Evolutionary conservation across 1,140 invertebrate species (phyloP).

Genomic region (Leptoteleia sp.): DNA sequence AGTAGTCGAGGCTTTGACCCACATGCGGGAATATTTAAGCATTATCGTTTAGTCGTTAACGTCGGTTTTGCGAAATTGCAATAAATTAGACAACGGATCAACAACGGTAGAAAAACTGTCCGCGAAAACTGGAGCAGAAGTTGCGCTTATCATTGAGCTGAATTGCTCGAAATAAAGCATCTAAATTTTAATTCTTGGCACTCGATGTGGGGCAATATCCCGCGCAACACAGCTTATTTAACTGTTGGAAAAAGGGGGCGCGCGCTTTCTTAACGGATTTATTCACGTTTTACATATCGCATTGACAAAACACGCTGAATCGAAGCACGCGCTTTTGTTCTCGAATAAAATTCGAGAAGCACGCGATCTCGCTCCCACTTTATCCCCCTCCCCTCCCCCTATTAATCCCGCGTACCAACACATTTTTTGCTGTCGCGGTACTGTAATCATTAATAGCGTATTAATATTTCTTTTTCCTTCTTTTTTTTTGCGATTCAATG

Average conservation of each 20-base stretch:
- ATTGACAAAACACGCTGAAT: slow-evolving; percentile 1
- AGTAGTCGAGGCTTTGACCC: no score
- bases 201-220: slow-evolving; percentile 36
- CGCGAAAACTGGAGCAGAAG: slow-evolving; percentile 25
- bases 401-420: neutral
- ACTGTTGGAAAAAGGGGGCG: slow-evolving; percentile 2
- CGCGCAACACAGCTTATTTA: slow-evolving; percentile 19
- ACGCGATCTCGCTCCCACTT: no score
- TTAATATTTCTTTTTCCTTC: neutral
- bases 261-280: slow-evolving; percentile 24
- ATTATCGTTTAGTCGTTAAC: no score
- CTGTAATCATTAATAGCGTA: slow-evolving; percentile 4
- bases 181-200: slow-evolving; percentile 35
- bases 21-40: no score
- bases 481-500: slow-evolving; percentile 13
- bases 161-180: slow-evolving; percentile 20
- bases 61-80: no score
- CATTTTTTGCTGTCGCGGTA: neutral
- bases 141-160: slow-evolving; percentile 1
- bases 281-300: slow-evolving; percentile 23
- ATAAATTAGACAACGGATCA: no score
- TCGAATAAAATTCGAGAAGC: no score
- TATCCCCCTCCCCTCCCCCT: no score
- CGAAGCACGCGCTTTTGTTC: neutral
- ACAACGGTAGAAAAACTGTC: no score